phyloP scores from a whole-genome alignment of 2,113 vertebrate species.

The Channa maculata region DNA sequence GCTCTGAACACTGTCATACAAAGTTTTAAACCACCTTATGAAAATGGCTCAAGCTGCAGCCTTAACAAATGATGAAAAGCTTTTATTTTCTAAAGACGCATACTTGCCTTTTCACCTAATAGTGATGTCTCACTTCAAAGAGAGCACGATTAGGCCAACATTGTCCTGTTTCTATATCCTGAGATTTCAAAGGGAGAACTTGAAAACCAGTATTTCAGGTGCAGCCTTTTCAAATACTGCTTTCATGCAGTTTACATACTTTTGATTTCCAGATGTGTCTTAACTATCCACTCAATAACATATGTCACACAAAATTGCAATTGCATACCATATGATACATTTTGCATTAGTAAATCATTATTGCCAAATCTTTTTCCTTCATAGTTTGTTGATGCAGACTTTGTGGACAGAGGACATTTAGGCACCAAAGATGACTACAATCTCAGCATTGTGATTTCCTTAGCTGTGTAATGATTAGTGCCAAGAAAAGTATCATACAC shows the following conservation, averaged over 20 bases:
- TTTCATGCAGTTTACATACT: slow-evolving; percentile 82
- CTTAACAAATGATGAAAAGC: slow-evolving; percentile 80
- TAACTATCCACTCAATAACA: slow-evolving; percentile 52
- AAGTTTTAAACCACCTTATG: slow-evolving; percentile 74
- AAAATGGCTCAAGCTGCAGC: slow-evolving; percentile 75
- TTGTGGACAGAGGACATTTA: slow-evolving; percentile 57
- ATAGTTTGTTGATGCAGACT: no score
- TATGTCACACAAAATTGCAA: slow-evolving; percentile 26
- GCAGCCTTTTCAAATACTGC: slow-evolving; percentile 81
- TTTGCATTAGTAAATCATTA: slow-evolving; percentile 43
- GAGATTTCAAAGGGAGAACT: slow-evolving; percentile 85
- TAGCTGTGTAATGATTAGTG: slow-evolving; percentile 83
- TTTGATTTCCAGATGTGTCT: slow-evolving; percentile 73
- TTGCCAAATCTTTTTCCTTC: slow-evolving; percentile 1
- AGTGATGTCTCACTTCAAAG: slow-evolving; percentile 87
- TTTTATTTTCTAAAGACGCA: slow-evolving; percentile 82
- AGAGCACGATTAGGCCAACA: slow-evolving; percentile 83
- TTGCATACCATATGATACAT: slow-evolving; percentile 9
- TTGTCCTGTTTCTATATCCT: slow-evolving; percentile 86
- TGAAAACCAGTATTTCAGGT: slow-evolving; percentile 83
- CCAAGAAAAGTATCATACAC: slow-evolving; percentile 84
- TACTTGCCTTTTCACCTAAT: slow-evolving; percentile 85
- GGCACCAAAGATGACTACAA: slow-evolving; percentile 85
- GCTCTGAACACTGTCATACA: slow-evolving; percentile 58
- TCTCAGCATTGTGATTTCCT: slow-evolving; percentile 83